Percentiles rank a stretch among this genome's conserved stretches.
Evolutionary conservation across 2,113 vertebrate genomes (phyloP).

Genomic region (Clinocottus analis): DNA sequence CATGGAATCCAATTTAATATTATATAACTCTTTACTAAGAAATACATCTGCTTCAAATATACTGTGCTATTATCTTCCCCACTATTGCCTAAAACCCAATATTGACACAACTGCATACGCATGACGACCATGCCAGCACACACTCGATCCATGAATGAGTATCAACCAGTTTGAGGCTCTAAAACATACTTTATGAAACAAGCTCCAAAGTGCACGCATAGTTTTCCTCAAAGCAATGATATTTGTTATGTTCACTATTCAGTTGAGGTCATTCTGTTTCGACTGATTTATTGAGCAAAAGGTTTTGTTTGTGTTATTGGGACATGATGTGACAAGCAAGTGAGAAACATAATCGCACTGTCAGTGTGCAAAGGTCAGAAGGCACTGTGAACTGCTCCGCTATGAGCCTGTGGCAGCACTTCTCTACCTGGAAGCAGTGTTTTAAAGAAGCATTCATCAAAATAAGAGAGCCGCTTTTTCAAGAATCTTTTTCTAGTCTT

Average conservation of each 20-base stretch:
- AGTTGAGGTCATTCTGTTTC: not conserved
- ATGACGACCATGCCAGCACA: not conserved
- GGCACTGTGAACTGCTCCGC: not conserved
- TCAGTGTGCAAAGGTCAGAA: conserved; percentile 50
- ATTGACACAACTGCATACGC: conserved; percentile 55
- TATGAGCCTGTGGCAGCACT: not conserved
- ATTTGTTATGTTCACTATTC: not conserved
- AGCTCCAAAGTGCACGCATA: not conserved
- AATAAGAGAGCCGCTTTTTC: conserved; percentile 1
- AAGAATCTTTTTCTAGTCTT: not conserved
- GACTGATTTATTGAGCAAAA: not conserved
- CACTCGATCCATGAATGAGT: conserved; percentile 8
- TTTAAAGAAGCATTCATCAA: not conserved
- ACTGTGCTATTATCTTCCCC: not conserved
- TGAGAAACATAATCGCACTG: not conserved
- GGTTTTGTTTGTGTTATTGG: not conserved
- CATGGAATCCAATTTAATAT: not conserved
- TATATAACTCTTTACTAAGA: not conserved
- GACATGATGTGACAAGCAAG: not conserved
- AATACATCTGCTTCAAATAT: conserved; percentile 1
- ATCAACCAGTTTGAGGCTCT: not conserved
- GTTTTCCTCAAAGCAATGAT: not conserved
- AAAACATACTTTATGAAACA: not conserved
- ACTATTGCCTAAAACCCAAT: conserved; percentile 15
- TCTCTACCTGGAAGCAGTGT: not conserved